Evolutionary conservation across 2,113 vertebrate species (phyloP), one percentile per base, ranked within the genome.

Genomic region (Pterocles gutturalis): DNA sequence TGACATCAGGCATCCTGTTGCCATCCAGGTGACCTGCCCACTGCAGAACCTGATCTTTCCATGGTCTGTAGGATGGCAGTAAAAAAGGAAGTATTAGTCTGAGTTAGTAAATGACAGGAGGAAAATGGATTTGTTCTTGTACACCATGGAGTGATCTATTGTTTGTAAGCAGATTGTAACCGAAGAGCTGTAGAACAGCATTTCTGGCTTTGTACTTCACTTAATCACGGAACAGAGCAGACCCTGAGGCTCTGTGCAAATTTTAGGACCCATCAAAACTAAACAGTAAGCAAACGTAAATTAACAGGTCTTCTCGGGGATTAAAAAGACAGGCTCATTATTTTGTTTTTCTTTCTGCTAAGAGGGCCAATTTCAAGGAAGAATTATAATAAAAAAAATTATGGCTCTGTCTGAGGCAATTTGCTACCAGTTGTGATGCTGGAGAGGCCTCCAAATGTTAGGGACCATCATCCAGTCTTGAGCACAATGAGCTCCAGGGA

Each of bases 281-380:
- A 69, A 96, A 86, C 72, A 78, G 82, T 90, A 90, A 97, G 80
- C 28, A 77, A 97, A 97, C 34, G 10, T 83, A 98, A 97, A 97
- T 97, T 96, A 97, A 70, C 21, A 11, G 24, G n/a, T 84, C 86
- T 92, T 98, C 94, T 41, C 8, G 71, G 93, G 95, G 95, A 94
- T 96, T 97, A 96, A 95, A 93, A 92, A 94, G 83, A 93, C 62
- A 89, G 69, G 64, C 89, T 98, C 83, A 60, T 98, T 98, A 92
- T 98, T 97, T 96, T 97, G 88, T 87, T 96, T 97, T 97, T 90
- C 84, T 79, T 81, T 94, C 87, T 92, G 87, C 79, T 95, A 95
- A 89, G 83, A 96, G 58, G 53, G 51, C 77, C 80, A 26, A 64
- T 93, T 97, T 89, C 84, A 46, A 91, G 78, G 45, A 95, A 84